These are phyloP conservation scores for Synergus laeviventris DNA, from an alignment of 2,888 invertebrate species.

Conservation along the genomic window DNA sequence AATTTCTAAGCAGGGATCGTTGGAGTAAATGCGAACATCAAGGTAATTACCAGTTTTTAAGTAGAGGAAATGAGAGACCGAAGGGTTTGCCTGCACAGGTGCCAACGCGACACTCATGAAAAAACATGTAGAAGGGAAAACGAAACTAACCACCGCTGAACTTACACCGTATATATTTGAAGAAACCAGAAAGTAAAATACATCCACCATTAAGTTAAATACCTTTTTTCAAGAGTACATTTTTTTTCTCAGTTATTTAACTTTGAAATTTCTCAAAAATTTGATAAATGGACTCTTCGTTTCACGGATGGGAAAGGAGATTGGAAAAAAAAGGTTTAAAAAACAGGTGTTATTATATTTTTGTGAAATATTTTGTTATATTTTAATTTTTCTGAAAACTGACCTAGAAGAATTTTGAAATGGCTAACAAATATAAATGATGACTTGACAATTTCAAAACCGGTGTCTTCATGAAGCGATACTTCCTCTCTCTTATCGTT, in stretches of 20 bases:
- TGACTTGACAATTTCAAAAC: too few relatives aligned
- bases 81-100: constrained; percentile 44
- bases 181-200: constrained; percentile 45
- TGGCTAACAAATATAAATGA: too few relatives aligned
- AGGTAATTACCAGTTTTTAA: constrained; percentile 68
- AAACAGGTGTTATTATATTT: too few relatives aligned
- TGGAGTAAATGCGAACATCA: constrained; percentile 61
- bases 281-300: too few relatives aligned
- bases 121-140: constrained; percentile 43
- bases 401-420: too few relatives aligned
- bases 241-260: too few relatives aligned
- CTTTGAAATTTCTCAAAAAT: background rate
- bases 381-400: too few relatives aligned
- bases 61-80: constrained; percentile 60
- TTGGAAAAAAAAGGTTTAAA: too few relatives aligned
- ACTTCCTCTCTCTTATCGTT: constrained; percentile 17
- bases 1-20: background rate
- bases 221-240: too few relatives aligned
- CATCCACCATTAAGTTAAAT: background rate
- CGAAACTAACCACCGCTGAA: constrained; percentile 31
- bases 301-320: too few relatives aligned
- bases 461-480: background rate
- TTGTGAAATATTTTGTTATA: too few relatives aligned
- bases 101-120: constrained; percentile 44
- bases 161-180: constrained; percentile 42